Evolutionary conservation across 1,140 invertebrate species (phyloP), one percentile per base, ranked within the genome.

Genomic region (Delia radicum): DNA sequence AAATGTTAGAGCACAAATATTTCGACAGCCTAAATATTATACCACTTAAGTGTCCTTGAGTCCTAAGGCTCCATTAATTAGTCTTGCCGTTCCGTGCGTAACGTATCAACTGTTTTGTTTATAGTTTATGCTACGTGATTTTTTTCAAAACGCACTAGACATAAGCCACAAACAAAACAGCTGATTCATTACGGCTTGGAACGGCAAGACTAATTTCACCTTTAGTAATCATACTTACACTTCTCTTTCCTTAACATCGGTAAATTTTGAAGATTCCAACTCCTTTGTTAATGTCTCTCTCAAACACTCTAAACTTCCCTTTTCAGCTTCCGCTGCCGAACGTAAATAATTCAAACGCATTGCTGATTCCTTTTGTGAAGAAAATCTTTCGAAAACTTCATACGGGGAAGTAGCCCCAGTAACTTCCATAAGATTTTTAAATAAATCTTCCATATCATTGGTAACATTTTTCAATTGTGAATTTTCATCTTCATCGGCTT

Each of bases 181-280:
- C n/a, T n/a, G n/a, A n/a, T n/a, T n/a, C n/a, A n/a, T n/a, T n/a
- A n/a, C n/a, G n/a, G n/a, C n/a, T n/a, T n/a, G n/a, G n/a, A n/a
- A n/a, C n/a, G n/a, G n/a, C n/a, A 1, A 37, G 4, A 29, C 6
- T 71, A 12, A 21, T 13, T 29, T 0, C 0, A 13, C 2, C 26
- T 37, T 37, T n/a, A n/a, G n/a, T n/a, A 37, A 37, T 4, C 0
- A 0, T 6, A 86, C 90, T 89, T 86, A 94, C 93, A 92, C 90
- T 88, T 94, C 93, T 76, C 91, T 91, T 78, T 94, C 92, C 83
- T 93, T 93, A 3, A 91, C 91, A 79, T 94, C 92, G 0, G 92
- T 91, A 84, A 94, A 94, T 84, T 94, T 94, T 48, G 91, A 91
- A 31, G 89, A 89, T 79, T 95, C 93, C 27, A 95, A 87, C 83